Evolutionary conservation across 2,888 invertebrate species (phyloP), one percentile per base, ranked within the genome.

Genomic region (Torymus tubicola): DNA sequence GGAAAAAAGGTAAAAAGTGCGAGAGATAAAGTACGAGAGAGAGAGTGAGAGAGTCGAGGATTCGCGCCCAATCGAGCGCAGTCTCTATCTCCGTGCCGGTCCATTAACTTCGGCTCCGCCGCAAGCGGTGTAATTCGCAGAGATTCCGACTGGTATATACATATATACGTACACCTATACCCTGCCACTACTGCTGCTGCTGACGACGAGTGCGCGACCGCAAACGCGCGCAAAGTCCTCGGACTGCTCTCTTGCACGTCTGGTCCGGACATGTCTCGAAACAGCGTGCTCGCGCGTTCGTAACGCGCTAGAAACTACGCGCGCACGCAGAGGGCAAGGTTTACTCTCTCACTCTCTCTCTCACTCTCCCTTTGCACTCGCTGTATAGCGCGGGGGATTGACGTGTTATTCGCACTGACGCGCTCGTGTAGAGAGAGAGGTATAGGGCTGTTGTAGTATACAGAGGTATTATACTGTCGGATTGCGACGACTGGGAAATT

Each of bases 321-420:
- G 31, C 31, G 31, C n/a, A n/a, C 21, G 21, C 21, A 21, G 31
- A 31, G 31, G 31, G 31, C 31, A 4, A 31, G 31, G 31, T 31
- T 31, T 31, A 31, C 31, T 31, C 31, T 31, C 31, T 31, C 31
- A 5, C 31, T 3, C 31, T 31, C 31, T 31, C 31, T 42, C 42
- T 42, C 42, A 0, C 42, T 4, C 42, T 42, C 42, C 42, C 42
- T 42, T 42, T 42, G 8, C 42, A 5, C 42, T 42, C 42, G 42
- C 42, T 21, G 21, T 21, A 21, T 21, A 21, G 10, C 42, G 8
- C 42, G 8, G 11, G 11, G 65, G 57, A 74, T 74, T 74, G 65
- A 74, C 73, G 73, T 50, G 73, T 74, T 74, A 57, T 65, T 65
- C 65, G 42, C 73, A 55, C 64, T 55, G 69, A 69, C 42, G 18